Percentiles rank a stretch among this genome's conserved stretches.
These are phyloP conservation scores for Aurelia coerulea DNA, from an alignment of 30 jellyfish, hydroid and myxozoan species.

Conservation along the genomic window DNA sequence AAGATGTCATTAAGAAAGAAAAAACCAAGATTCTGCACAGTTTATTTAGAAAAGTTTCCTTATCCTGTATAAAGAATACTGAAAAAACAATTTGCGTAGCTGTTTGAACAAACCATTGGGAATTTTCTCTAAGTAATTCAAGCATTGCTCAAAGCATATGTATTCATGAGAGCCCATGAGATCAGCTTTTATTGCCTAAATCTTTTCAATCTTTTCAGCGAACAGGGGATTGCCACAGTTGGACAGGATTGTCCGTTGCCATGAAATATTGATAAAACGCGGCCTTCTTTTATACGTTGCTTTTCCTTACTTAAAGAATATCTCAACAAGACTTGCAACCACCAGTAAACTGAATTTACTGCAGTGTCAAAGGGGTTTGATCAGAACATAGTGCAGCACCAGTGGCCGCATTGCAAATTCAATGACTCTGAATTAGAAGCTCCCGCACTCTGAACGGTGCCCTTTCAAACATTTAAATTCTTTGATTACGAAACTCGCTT, in stretches of 20 bases:
- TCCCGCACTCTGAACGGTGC: constrained; percentile 59
- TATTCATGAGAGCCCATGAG: too few species aligned
- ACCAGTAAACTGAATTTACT: constrained; percentile 63
- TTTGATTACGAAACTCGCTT: constrained; percentile 25
- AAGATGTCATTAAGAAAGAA: too few species aligned
- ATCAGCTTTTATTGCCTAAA: too few species aligned
- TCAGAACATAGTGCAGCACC: constrained; percentile 74
- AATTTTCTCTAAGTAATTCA: too few species aligned
- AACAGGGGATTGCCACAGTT: constrained; percentile 44
- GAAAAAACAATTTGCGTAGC: too few species aligned
- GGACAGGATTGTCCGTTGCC: constrained; percentile 35
- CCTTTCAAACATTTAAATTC: constrained; percentile 30
- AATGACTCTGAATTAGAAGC: constrained; percentile 52
- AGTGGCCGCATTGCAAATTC: constrained; percentile 68
- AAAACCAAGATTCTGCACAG: too few species aligned
- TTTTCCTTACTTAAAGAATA: constrained; percentile 43
- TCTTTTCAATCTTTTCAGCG: background rate
- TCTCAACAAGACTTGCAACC: constrained; percentile 52
- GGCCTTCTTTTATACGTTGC: constrained; percentile 55
- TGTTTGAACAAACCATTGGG: too few species aligned
- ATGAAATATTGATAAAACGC: constrained; percentile 60
- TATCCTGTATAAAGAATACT: too few species aligned
- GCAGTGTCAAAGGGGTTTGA: constrained; percentile 68
- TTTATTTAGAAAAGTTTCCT: too few species aligned
- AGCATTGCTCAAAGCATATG: too few species aligned